phyloP scores from a whole-genome alignment of 1,140 invertebrate genomes.

The Branchinecta lindahli region DNA sequence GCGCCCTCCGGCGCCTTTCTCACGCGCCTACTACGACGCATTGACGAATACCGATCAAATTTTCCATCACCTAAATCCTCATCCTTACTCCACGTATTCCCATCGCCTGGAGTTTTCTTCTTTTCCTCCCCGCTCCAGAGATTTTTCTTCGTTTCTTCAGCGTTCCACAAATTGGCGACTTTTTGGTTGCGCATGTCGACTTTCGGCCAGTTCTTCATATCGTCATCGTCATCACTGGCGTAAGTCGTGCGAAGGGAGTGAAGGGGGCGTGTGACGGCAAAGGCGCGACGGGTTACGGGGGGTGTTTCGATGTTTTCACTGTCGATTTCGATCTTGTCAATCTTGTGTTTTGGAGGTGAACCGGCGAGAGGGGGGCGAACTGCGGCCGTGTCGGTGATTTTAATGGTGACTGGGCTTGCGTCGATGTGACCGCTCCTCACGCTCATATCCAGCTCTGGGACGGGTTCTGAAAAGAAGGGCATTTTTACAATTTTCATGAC shows the following conservation, averaged over 20 bases:
- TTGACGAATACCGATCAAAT: slow-evolving; percentile 65
- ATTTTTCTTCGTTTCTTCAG: slow-evolving; percentile 16
- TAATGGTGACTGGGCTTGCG: neutral
- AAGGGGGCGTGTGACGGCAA: slow-evolving; percentile 31
- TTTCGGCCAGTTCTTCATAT: slow-evolving; percentile 11
- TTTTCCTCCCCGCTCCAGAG: slow-evolving; percentile 13
- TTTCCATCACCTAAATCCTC: slow-evolving; percentile 42
- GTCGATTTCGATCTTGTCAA: slow-evolving; percentile 64
- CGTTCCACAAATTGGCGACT: slow-evolving; percentile 18
- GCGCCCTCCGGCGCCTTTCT: slow-evolving; percentile 47
- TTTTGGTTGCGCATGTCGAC: slow-evolving; percentile 18
- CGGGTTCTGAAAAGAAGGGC: too few relatives aligned
- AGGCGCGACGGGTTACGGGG: slow-evolving; percentile 52
- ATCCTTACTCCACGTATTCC: slow-evolving; percentile 23
- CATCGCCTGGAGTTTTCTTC: neutral
- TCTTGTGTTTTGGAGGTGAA: slow-evolving; percentile 24
- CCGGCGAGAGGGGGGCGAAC: slow-evolving; percentile 21
- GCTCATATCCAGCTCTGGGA: neutral
- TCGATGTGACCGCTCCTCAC: neutral
- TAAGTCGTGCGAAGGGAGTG: slow-evolving; percentile 18
- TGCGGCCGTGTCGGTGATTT: slow-evolving; percentile 23
- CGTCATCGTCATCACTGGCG: slow-evolving; percentile 17
- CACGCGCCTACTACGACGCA: slow-evolving; percentile 60
- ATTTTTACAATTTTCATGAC: too few relatives aligned
- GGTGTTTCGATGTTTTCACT: slow-evolving; percentile 81